A percentile compares a stretch with the other conserved stretches of the same genome.
Conservation (phyloP, 92 coral and sea anemone species). For the Epizoanthus scotinus region DNA sequence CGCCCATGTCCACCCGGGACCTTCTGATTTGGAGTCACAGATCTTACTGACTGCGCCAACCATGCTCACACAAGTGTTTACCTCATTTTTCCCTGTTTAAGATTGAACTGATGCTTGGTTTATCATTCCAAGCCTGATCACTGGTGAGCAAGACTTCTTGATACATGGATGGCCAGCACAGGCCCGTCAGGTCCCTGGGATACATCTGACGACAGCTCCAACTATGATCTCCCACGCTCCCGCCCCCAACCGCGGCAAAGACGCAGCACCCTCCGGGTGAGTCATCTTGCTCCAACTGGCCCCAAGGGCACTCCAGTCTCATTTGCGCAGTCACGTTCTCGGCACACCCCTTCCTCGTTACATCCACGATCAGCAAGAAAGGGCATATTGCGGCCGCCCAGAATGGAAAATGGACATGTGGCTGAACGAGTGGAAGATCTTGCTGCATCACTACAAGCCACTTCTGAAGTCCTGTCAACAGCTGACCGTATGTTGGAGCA, state of each 20-base stretch:
- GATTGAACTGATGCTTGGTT: neutral
- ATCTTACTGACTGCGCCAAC: no score
- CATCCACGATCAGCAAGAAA: slow-evolving; percentile 45
- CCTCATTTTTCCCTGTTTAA: no score
- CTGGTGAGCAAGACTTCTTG: neutral
- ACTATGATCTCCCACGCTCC: slow-evolving; percentile 58
- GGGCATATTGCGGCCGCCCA: slow-evolving; percentile 33
- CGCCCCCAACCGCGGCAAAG: slow-evolving; percentile 62
- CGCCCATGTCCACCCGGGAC: no score
- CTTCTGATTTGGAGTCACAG: no score
- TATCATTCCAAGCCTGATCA: neutral
- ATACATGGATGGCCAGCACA: slow-evolving; percentile 49
- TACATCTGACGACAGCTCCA: slow-evolving; percentile 80
- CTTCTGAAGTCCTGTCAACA: slow-evolving; percentile 95
- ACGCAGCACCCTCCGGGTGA: slow-evolving; percentile 83
- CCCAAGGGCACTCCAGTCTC: slow-evolving; percentile 47
- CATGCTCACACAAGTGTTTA: no score
- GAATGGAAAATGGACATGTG: slow-evolving; percentile 60
- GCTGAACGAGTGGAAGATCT: slow-evolving; percentile 92
- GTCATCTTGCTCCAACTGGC: slow-evolving; percentile 68
- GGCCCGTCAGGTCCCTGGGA: slow-evolving; percentile 88
- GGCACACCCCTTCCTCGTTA: neutral
- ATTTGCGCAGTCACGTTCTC: slow-evolving; percentile 43
- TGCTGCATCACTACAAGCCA: slow-evolving; percentile 94
- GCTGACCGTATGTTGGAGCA: slow-evolving; percentile 99